Percentiles rank a stretch among this genome's conserved stretches.
Evolutionary conservation across 2,888 invertebrate genomes (phyloP).

Genomic region (Dorcus parallelipipedus): DNA sequence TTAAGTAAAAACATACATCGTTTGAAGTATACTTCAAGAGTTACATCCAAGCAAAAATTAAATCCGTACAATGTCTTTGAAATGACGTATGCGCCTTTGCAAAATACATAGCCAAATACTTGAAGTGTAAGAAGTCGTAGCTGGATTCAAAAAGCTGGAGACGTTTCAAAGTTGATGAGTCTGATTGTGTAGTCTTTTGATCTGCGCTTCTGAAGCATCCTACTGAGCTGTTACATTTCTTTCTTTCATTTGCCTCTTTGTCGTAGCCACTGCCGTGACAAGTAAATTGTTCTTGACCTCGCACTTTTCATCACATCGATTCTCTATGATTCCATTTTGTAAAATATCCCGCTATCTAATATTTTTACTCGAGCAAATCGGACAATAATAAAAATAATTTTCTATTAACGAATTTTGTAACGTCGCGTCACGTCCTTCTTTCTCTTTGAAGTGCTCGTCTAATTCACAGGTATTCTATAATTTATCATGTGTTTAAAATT

Average conservation of each 20-base stretch:
- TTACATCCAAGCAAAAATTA: too few species aligned
- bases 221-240: conserved; percentile 27
- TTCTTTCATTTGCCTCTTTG: conserved; percentile 28
- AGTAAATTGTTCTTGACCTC: conserved; percentile 7
- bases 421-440: too few species aligned
- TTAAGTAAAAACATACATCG: too few species aligned
- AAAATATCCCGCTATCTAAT: too few species aligned
- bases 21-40: too few species aligned
- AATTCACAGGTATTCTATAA: neutral
- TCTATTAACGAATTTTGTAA: too few species aligned
- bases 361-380: too few species aligned
- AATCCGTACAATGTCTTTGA: too few species aligned
- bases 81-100: neutral
- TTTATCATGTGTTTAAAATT: neutral
- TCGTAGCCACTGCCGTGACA: conserved; percentile 12
- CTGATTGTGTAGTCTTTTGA: conserved; percentile 29
- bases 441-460: too few species aligned
- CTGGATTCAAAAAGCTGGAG: conserved; percentile 23
- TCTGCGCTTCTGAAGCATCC: conserved; percentile 26
- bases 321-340: too few species aligned
- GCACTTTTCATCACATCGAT: too few species aligned
- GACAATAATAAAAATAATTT: too few species aligned
- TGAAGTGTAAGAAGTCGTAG: conserved; percentile 18
- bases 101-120: conserved; percentile 15
- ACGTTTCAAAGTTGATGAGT: conserved; percentile 24